Conservation (phyloP, 2,888 invertebrate species). For the Dioctria linearis region DNA sequence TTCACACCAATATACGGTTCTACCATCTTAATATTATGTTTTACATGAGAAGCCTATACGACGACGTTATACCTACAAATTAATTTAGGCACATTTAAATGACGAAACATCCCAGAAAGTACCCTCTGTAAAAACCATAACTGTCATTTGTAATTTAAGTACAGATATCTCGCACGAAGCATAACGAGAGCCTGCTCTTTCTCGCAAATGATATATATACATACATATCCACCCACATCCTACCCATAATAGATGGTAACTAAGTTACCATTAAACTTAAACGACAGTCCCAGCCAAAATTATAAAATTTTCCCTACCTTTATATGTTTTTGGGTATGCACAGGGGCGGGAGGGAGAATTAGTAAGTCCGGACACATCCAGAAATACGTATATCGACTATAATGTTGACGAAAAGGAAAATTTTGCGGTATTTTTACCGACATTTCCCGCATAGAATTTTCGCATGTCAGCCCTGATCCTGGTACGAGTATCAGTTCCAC, state of each 20-base stretch:
- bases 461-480: too few relatives aligned
- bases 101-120: conserved; percentile 6
- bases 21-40: too few relatives aligned
- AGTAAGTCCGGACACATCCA: conserved; percentile 22
- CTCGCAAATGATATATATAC: conserved; percentile 16
- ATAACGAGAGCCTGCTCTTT: not conserved
- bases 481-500: not conserved
- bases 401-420: conserved; percentile 29
- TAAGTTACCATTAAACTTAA: conserved; percentile 22
- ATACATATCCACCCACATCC: not conserved
- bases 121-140: conserved; percentile 24
- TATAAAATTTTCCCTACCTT: conserved; percentile 24
- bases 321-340: too few relatives aligned
- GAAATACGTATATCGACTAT: not conserved
- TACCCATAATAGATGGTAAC: conserved; percentile 26
- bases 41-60: too few relatives aligned
- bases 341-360: not conserved
- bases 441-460: not conserved
- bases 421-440: conserved; percentile 23
- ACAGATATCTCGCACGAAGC: conserved; percentile 18
- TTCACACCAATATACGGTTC: too few relatives aligned
- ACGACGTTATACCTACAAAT: too few relatives aligned
- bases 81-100: not conserved
- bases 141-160: conserved; percentile 30
- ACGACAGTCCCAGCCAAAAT: conserved; percentile 22